Evolutionary conservation across 1,140 invertebrate species (phyloP), one percentile per base, ranked within the genome.

Genomic region (Dendrolimus kikuchii): DNA sequence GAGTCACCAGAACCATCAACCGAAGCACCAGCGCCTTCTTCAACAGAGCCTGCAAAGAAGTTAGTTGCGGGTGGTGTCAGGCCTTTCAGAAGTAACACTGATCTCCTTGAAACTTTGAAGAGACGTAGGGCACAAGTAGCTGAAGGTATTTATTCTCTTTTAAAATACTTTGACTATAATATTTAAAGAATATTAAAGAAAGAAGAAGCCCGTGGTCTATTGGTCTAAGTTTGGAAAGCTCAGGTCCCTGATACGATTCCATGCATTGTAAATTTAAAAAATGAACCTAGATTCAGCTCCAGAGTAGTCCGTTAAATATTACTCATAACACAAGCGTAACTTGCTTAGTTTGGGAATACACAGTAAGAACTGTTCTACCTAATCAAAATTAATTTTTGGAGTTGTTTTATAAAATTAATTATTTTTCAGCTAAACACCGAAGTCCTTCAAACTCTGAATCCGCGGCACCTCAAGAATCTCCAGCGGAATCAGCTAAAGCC

Each of bases 71-170:
- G 92, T 6, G 89, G 92, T 39, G 90, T 93, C 7, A 85, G 91
- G 38, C 90, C 91, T 3, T 93, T 91, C 81, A 89, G 92, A 66
- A 93, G 92, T 64, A 94, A 94, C 71, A 91, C 92, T 44, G 92
- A 93, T 62, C 87, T 94, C 9, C 76, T 93, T 44, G 92, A 90
- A 51, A 90, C 91, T 3, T 75, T 94, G 49, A 94, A 93, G 74
- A 90, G 91, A 57, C 87, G 91, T 60, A 88, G 84, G 38, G 81
- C 75, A 0, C 77, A 87, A 51, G 81, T 70, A 5, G 83, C 81
- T 40, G 81, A 80, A 77, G 83, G 84, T 88, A 68, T 46, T 46
- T 38, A 45, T 2, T 38, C 23, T 23, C 8, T 3, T n/a, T n/a
- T 8, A 4, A 9, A 5, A 10, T n/a, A n/a, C 43, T 45, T 8